Percentiles rank a stretch among this genome's conserved stretches.
These are phyloP conservation scores for Machaerirhynchus nigripectus DNA, from an alignment of 2,113 vertebrate species.

Conservation along the genomic window DNA sequence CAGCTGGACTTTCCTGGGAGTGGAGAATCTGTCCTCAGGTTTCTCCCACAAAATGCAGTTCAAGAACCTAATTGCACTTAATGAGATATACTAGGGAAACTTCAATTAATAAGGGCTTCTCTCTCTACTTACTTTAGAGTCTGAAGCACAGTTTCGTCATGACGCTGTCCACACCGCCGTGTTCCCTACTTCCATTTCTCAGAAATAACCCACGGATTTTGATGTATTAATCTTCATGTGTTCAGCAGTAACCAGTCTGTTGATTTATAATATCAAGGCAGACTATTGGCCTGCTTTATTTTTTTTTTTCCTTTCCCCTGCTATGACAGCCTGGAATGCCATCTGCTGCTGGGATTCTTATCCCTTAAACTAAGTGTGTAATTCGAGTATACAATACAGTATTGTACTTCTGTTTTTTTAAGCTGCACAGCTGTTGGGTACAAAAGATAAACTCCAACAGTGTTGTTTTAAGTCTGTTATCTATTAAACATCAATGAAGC, in stretches of 20 bases:
- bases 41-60: not conserved
- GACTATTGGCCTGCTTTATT: slow-evolving; percentile 13
- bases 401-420: slow-evolving; percentile 62
- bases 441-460: slow-evolving; percentile 33
- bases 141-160: not conserved
- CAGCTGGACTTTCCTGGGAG: not conserved
- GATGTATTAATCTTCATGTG: slow-evolving; percentile 49
- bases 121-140: not conserved
- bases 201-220: slow-evolving; percentile 9
- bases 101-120: not conserved
- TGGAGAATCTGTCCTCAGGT: not conserved
- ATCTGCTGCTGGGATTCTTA: slow-evolving; percentile 71
- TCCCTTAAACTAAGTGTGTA: slow-evolving; percentile 67
- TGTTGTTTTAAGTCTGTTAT: slow-evolving; percentile 57
- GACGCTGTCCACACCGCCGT: rapidly evolving
- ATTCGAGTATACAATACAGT: slow-evolving; percentile 53
- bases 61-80: not conserved
- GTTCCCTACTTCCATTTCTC: not conserved
- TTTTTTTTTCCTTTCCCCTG: not conserved
- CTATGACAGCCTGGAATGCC: slow-evolving; percentile 57
- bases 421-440: slow-evolving; percentile 63
- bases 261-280: slow-evolving; percentile 52
- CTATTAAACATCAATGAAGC: slow-evolving; percentile 69
- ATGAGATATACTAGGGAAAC: not conserved
- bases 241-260: slow-evolving; percentile 37